Evolutionary conservation across 2,888 invertebrate species (phyloP).

Genomic region (Metacarcinus magister): DNA sequence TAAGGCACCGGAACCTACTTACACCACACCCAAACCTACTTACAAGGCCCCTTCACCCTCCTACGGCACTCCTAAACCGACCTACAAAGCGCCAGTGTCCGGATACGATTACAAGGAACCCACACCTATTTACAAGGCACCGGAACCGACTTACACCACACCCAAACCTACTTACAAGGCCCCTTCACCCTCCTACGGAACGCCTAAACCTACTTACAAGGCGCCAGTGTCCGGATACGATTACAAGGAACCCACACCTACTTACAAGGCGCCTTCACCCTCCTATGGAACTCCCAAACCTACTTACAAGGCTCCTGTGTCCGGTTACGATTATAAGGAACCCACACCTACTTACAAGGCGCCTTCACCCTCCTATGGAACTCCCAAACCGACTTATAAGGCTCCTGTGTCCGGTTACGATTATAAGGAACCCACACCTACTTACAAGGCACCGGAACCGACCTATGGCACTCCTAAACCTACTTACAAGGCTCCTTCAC

Average conservation of each 20-base stretch:
- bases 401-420: not conserved
- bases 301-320: not conserved
- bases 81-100: not conserved
- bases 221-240: not conserved
- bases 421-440: not conserved
- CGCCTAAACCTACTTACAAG: slow-evolving; percentile 32
- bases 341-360: not conserved
- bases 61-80: slow-evolving; percentile 56
- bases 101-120: not conserved
- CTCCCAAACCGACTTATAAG: not conserved
- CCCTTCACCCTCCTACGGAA: slow-evolving; percentile 21
- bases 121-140: not conserved
- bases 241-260: not conserved
- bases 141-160: not conserved
- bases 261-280: not conserved
- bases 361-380: not conserved
- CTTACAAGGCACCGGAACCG: not conserved
- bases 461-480: not conserved
- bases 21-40: not conserved
- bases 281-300: not conserved
- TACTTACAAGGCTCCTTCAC: not conserved
- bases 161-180: slow-evolving; percentile 22
- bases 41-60: slow-evolving; percentile 68
- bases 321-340: not conserved
- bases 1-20: slow-evolving; percentile 33